Base-by-base conservation (phyloP, 1,140 invertebrate genomes). In the Cyrtorhinus lividipennis region DNA sequence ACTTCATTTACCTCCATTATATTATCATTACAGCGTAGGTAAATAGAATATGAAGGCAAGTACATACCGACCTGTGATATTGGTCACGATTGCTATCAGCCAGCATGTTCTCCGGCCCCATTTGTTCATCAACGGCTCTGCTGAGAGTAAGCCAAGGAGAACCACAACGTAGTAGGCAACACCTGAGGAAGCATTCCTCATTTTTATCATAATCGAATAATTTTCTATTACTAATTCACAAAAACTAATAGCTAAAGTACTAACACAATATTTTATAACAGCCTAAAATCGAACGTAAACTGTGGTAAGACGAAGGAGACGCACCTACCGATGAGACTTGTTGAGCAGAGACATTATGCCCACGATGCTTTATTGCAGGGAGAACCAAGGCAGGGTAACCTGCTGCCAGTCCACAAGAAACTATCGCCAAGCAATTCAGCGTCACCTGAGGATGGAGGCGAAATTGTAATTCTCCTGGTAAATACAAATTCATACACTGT, bases 261-360 rank as follows among this genome's bases (percentile, higher is more conserved):
- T n/a, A n/a, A n/a, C n/a, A n/a, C n/a, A n/a, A n/a, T n/a, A n/a
- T n/a, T n/a, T n/a, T n/a, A n/a, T 15, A 38, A 38, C 30, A 38
- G 5, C 30, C 5, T 15, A 38, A 38, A 38, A 5, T 8, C 30
- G 30, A 38, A 38, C 15, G 30, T 38, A 38, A 38, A 8, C 5
- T 38, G 30, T 38, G 15, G 30, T 8, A 38, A 38, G 5, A 8
- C 15, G 48, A 22, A 53, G n/a, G 38, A 8, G 38, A 59, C 58
- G 2, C 2, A 59, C 58, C 58, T 25, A 59, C 27, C 58, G 15
- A 30, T 2, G 58, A 59, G n/a, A 59, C 58, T n/a, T 59, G 58
- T 18, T 13, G 13, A 5, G 24, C 24, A 27, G 24, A 12, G 24
- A 30, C n/a, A 15, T 18, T 15, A n/a, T 59, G n/a, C 1, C 5